Percentiles rank a stretch among this genome's conserved stretches.
Evolutionary conservation across 2,888 invertebrate species (phyloP).

Genomic region (Ischnus inquisitorius): DNA sequence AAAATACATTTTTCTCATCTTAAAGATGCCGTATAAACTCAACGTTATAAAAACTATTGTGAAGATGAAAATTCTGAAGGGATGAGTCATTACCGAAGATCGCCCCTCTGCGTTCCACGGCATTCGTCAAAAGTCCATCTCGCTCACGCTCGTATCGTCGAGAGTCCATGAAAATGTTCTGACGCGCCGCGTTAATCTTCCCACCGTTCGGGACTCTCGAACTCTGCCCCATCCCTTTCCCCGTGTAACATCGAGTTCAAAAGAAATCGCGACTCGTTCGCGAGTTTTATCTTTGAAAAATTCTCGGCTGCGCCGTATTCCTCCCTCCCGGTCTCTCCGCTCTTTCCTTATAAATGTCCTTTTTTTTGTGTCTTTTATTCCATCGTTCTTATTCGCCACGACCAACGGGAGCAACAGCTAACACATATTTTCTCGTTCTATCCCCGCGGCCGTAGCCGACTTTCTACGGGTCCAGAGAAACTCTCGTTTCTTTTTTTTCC

Average conservation of each 20-base stretch:
- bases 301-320: constrained; percentile 49
- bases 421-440: constrained; percentile 61
- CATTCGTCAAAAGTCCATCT: constrained; percentile 37
- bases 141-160: constrained; percentile 4
- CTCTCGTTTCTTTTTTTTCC: not conserved
- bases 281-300: constrained; percentile 63
- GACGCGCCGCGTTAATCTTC: constrained; percentile 65
- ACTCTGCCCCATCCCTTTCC: not conserved
- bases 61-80: constrained; percentile 46
- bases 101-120: constrained; percentile 22
- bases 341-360: not conserved
- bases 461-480: constrained; percentile 45
- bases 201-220: constrained; percentile 33
- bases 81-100: constrained; percentile 25
- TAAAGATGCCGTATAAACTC: not conserved
- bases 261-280: constrained; percentile 60
- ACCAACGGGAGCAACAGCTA: constrained; percentile 8
- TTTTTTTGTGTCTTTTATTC: constrained; percentile 30
- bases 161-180: constrained; percentile 14
- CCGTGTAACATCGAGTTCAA: constrained; percentile 45
- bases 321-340: constrained; percentile 32
- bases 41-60: constrained; percentile 5
- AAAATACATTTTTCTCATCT: constrained; percentile 17
- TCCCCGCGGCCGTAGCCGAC: constrained; percentile 56
- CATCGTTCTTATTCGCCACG: constrained; percentile 50